Percentiles rank a stretch among this genome's conserved stretches.
Evolutionary conservation across 2,888 invertebrate species (phyloP).

Genomic region (Athalia circularis): DNA sequence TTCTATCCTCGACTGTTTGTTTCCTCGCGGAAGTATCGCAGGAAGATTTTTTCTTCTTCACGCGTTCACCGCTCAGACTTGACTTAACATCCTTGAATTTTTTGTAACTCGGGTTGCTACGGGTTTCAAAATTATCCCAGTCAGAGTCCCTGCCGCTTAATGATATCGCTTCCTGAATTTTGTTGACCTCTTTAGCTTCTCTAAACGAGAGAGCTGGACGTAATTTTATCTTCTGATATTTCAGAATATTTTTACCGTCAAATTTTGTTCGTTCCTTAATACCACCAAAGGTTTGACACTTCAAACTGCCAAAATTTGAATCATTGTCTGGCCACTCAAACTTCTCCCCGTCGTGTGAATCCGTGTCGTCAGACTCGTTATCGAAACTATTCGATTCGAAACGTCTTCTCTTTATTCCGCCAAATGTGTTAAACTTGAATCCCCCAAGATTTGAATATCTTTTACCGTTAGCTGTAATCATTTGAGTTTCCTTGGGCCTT

Average conservation of each 20-base stretch:
- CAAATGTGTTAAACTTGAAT: slow-evolving; percentile 63
- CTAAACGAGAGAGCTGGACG: slow-evolving; percentile 35
- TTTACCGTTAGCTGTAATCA: slow-evolving; percentile 54
- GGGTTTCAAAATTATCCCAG: slow-evolving; percentile 17
- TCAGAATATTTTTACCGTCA: slow-evolving; percentile 28
- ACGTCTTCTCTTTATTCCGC: slow-evolving; percentile 59
- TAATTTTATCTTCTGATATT: slow-evolving; percentile 39
- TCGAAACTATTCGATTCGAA: slow-evolving; percentile 65
- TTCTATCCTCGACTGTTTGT: slow-evolving; percentile 11
- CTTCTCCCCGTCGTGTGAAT: slow-evolving; percentile 62
- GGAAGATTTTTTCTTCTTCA: slow-evolving; percentile 19
- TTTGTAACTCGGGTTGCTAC: slow-evolving; percentile 31
- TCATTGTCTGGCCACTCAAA: slow-evolving; percentile 34
- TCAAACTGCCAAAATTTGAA: slow-evolving; percentile 55
- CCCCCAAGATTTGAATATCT: slow-evolving; percentile 58
- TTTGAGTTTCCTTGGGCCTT: slow-evolving; percentile 48
- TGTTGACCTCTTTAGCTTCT: slow-evolving; percentile 19
- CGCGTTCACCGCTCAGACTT: slow-evolving; percentile 4
- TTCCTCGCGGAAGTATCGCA: neutral
- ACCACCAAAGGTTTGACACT: slow-evolving; percentile 65
- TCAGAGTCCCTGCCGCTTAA: neutral
- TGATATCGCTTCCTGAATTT: neutral
- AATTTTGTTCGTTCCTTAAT: slow-evolving; percentile 55
- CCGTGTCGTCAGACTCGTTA: slow-evolving; percentile 72
- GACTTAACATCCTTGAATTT: slow-evolving; percentile 19